phyloP scores from a whole-genome alignment of 2,113 vertebrate species.

The Ctenodactylus gundi region DNA sequence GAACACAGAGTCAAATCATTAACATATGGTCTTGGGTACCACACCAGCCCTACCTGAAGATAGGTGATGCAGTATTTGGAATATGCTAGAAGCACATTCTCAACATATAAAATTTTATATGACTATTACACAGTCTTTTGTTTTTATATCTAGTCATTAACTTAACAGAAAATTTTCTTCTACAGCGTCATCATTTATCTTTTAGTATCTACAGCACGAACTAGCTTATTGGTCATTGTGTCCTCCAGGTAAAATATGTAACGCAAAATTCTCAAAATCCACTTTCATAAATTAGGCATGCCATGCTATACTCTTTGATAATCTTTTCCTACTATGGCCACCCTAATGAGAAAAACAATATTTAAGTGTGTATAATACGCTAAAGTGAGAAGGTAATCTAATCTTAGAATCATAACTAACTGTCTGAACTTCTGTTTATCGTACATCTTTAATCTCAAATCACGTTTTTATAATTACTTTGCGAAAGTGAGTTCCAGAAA shows the following conservation, averaged over 20 bases:
- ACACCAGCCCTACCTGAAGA: not conserved
- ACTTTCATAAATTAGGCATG: constrained; percentile 22
- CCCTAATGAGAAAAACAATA: not conserved
- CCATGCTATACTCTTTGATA: not conserved
- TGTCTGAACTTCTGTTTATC: not conserved
- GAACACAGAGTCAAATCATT: not conserved
- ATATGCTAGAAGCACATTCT: not conserved
- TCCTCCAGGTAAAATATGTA: not conserved
- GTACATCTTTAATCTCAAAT: not conserved
- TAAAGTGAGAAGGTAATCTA: not conserved
- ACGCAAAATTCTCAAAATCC: not conserved
- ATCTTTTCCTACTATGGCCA: not conserved
- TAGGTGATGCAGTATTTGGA: not conserved
- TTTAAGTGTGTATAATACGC: not conserved
- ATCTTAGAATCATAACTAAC: not conserved
- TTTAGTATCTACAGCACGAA: not conserved
- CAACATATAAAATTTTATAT: not conserved
- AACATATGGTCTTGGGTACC: not conserved
- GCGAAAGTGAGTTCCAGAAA: constrained; percentile 14
- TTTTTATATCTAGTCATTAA: constrained; percentile 3
- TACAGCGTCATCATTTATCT: not conserved
- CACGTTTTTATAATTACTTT: not conserved
- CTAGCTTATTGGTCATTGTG: not conserved
- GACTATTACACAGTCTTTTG: not conserved
- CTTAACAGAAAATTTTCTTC: not conserved